A percentile compares a stretch with the other conserved stretches of the same genome.
Conservation (phyloP, 53 echinoderm and acorn worm genomes). For the Arbacia lixula region DNA sequence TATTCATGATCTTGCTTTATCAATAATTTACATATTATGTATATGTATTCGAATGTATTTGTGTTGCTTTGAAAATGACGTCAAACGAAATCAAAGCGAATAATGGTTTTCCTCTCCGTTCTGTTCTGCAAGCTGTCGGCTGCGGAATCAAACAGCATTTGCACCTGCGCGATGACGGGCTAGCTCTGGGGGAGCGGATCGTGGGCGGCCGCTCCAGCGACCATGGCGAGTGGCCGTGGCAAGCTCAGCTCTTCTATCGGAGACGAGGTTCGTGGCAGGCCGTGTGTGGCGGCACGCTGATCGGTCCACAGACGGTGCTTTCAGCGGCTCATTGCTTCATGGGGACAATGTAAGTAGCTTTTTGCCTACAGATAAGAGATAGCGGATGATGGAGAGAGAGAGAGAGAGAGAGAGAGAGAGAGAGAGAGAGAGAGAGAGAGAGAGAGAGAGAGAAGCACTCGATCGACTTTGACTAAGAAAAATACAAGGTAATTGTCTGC, state of each 20-base stretch:
- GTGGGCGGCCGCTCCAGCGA: slow-evolving; percentile 67
- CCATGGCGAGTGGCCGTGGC: slow-evolving; percentile 90
- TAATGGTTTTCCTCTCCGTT: not conserved
- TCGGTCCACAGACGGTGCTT: slow-evolving; percentile 60
- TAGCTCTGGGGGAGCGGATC: slow-evolving; percentile 48
- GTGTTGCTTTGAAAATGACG: not conserved
- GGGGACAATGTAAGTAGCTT: slow-evolving; percentile 59
- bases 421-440: no score
- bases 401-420: no score
- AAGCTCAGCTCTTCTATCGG: slow-evolving; percentile 78
- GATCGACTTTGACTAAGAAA: no score
- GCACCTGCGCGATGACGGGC: slow-evolving; percentile 25
- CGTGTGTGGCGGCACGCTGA: slow-evolving; percentile 87
- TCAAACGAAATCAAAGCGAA: not conserved
- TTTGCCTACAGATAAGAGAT: not conserved
- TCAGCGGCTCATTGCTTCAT: slow-evolving; percentile 95
- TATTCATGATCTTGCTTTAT: no score
- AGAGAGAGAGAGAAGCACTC: no score
- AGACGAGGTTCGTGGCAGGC: slow-evolving; percentile 23
- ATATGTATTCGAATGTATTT: no score
- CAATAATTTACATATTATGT: no score
- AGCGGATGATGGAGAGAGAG: not conserved
- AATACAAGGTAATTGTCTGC: no score
- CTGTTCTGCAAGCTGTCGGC: not conserved
- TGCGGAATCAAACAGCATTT: slow-evolving; percentile 43